Evolutionary conservation across 2,888 invertebrate species (phyloP).

Genomic region (Litoditis marina): DNA sequence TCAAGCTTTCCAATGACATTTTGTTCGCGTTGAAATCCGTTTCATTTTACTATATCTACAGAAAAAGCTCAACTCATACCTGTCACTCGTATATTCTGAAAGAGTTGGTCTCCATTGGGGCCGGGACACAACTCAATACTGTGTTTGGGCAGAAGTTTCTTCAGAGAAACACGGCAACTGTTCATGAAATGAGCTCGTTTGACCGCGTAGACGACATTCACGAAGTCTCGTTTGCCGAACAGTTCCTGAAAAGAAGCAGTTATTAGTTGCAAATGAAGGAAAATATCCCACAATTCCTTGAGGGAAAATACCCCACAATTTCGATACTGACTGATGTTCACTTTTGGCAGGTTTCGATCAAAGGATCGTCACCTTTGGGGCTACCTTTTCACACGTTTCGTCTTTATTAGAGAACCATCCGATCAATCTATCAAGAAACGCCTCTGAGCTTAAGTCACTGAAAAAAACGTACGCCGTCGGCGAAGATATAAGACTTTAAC

Average conservation of each 20-base stretch:
- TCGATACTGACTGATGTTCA: too few species aligned
- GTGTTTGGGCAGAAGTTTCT: neutral
- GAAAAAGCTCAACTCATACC: neutral
- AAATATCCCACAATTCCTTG: too few species aligned
- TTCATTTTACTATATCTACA: neutral
- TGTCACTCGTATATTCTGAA: neutral
- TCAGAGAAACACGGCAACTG: constrained; percentile 9
- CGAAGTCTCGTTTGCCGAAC: constrained; percentile 20
- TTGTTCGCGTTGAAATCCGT: too few species aligned
- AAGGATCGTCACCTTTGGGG: too few species aligned
- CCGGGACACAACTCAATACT: neutral
- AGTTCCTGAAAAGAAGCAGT: constrained; percentile 5
- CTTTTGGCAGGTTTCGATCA: too few species aligned
- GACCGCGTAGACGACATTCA: constrained; percentile 22
- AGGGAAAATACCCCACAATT: too few species aligned
- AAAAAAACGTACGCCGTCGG: too few species aligned
- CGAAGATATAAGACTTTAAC: too few species aligned
- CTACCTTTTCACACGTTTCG: too few species aligned
- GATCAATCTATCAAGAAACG: too few species aligned
- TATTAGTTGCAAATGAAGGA: neutral
- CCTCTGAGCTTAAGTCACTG: too few species aligned
- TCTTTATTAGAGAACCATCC: too few species aligned
- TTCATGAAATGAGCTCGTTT: constrained; percentile 23
- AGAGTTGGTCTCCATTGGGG: neutral
- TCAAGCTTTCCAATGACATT: neutral